Conservation (phyloP, 2,888 invertebrate species). For the Aquatica leii region DNA sequence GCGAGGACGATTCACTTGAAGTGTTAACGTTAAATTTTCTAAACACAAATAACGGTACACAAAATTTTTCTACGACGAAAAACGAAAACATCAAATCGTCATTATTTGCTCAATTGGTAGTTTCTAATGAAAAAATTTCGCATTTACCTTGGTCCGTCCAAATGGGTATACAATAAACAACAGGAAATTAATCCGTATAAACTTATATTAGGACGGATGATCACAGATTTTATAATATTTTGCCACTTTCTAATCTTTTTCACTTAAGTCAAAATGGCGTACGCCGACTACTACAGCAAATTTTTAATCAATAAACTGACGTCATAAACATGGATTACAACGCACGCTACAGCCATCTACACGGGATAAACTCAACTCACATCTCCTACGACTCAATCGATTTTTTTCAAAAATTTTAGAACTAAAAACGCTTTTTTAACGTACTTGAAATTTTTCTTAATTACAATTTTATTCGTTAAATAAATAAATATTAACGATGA, state of each 20-base stretch:
- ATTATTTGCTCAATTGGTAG: conserved; percentile 11
- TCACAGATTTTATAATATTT: conserved; percentile 58
- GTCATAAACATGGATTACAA: conserved; percentile 50
- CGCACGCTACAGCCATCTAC: conserved; percentile 46
- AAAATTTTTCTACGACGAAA: neutral
- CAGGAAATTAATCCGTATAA: conserved; percentile 58
- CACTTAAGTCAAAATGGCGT: conserved; percentile 63
- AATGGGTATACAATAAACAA: conserved; percentile 67
- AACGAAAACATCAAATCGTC: no score
- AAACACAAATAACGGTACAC: conserved; percentile 47
- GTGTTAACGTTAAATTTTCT: no score
- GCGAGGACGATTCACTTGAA: no score
- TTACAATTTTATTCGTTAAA: no score
- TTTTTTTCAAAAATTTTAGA: no score
- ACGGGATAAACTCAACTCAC: conserved; percentile 39
- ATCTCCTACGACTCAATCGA: no score
- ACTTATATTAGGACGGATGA: conserved; percentile 59
- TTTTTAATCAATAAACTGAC: conserved; percentile 60
- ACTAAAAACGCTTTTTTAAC: no score
- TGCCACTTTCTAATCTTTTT: conserved; percentile 56
- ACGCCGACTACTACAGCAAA: conserved; percentile 60
- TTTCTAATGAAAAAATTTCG: conserved; percentile 47
- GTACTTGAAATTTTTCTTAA: no score
- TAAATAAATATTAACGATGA: no score
- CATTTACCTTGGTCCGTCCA: conserved; percentile 82